Evolutionary conservation across 92 coral and sea anemone genomes (phyloP).

Genomic region (Isaurus tuberculatus): DNA sequence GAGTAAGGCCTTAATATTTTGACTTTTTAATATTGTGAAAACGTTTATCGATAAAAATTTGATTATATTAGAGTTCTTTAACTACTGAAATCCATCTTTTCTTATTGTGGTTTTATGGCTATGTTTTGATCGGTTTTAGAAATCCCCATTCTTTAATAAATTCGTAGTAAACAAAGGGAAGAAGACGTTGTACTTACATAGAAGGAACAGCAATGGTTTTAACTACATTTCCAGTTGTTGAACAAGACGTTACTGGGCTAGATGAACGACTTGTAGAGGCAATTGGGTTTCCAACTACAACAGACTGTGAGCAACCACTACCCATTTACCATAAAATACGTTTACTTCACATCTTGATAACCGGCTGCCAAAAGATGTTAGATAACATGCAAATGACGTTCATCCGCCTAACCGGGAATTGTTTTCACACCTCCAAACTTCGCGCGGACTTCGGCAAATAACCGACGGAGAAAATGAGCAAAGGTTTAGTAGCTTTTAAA

Average conservation of each 20-base stretch:
- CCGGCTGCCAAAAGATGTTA: not conserved
- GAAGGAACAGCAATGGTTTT: constrained; percentile 29
- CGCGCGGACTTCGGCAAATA: not conserved
- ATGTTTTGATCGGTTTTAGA: too few species aligned
- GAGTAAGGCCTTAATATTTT: too few species aligned
- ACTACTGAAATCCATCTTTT: too few species aligned
- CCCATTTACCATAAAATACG: constrained; percentile 22
- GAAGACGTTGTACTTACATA: not conserved
- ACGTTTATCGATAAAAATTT: too few species aligned
- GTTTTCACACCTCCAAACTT: not conserved
- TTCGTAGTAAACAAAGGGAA: not conserved
- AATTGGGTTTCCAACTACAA: constrained; percentile 38
- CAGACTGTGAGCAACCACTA: constrained; percentile 33
- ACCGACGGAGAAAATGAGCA: not conserved
- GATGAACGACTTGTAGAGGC: constrained; percentile 18
- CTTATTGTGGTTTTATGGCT: too few species aligned
- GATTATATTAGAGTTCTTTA: too few species aligned
- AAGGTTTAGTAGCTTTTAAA: too few species aligned
- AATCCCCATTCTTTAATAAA: not conserved
- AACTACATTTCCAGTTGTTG: constrained; percentile 25
- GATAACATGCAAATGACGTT: not conserved
- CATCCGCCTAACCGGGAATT: not conserved
- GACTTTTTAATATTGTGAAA: too few species aligned
- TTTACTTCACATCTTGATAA: constrained; percentile 22
- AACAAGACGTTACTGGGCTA: constrained; percentile 10